A percentile compares a stretch with the other conserved stretches of the same genome.
These are phyloP conservation scores for Pentamera pediparva DNA, from an alignment of 53 echinoderm and acorn worm genomes.

Conservation along the genomic window DNA sequence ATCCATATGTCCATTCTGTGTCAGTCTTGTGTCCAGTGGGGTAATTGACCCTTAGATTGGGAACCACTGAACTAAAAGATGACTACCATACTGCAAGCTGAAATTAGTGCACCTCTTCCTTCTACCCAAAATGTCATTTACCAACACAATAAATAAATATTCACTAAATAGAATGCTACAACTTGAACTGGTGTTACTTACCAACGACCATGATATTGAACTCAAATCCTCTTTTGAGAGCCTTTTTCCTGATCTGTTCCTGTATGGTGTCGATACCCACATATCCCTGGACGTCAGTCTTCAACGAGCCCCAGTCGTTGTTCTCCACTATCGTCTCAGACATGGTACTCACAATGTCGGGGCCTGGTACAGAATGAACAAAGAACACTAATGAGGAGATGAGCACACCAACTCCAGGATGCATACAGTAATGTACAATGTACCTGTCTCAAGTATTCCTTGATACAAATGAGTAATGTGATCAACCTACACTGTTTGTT, in stretches of 20 bases:
- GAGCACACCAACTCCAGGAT: neutral
- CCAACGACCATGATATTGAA: constrained; percentile 99
- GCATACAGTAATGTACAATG: neutral
- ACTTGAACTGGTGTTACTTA: constrained; percentile 45
- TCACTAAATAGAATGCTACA: too few relatives aligned
- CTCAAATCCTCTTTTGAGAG: constrained; percentile 96
- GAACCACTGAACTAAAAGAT: too few relatives aligned
- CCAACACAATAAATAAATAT: too few relatives aligned
- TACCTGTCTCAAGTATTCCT: neutral
- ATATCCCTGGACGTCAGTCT: constrained; percentile 96
- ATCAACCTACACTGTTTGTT: too few relatives aligned
- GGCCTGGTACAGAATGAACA: constrained; percentile 64
- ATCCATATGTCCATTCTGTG: too few relatives aligned
- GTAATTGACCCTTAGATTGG: too few relatives aligned
- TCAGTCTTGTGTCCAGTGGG: too few relatives aligned
- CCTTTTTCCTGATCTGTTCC: constrained; percentile 97
- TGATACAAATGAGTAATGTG: neutral
- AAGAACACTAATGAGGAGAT: constrained; percentile 35
- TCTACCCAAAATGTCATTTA: too few relatives aligned
- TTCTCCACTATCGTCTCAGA: constrained; percentile 94
- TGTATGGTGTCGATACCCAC: constrained; percentile 98
- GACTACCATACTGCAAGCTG: too few relatives aligned
- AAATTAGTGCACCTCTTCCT: too few relatives aligned
- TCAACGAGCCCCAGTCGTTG: constrained; percentile 83
- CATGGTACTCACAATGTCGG: constrained; percentile 92